Evolutionary conservation across 2,797 vertebrate species (phyloP).

Genomic region (Darevskia nairensis): DNA sequence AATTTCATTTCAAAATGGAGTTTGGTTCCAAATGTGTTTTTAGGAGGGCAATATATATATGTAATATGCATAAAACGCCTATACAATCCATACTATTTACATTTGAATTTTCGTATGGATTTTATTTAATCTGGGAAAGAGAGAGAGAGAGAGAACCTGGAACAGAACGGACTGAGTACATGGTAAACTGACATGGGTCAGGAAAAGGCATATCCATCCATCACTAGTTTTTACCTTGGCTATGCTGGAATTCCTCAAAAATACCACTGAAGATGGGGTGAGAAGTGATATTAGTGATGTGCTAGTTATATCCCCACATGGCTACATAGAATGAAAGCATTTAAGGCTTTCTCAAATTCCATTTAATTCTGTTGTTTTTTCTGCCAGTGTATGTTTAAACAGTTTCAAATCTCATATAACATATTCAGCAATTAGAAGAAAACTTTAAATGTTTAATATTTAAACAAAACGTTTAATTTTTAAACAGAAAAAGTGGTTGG

Average conservation of each 20-base stretch:
- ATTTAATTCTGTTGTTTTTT: conserved; percentile 54
- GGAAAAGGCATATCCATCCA: no score
- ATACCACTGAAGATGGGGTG: neutral
- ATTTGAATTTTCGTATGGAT: no score
- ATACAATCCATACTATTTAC: no score
- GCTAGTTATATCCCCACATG: neutral
- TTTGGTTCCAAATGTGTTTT: no score
- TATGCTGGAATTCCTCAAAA: neutral
- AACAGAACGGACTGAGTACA: no score
- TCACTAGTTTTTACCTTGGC: neutral
- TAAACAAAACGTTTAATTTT: conserved; percentile 54
- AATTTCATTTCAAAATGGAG: no score
- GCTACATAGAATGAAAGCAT: conserved; percentile 2
- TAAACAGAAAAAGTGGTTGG: conserved; percentile 56
- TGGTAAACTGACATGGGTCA: no score
- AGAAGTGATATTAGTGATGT: neutral
- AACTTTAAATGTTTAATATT: conserved; percentile 63
- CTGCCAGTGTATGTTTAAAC: conserved; percentile 35
- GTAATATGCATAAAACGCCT: no score
- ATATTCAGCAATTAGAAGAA: conserved; percentile 61
- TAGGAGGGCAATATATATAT: no score
- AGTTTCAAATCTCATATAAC: conserved; percentile 64
- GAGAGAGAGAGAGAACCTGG: no score
- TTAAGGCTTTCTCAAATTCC: conserved; percentile 46
- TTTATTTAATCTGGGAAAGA: no score